A percentile compares a stretch with the other conserved stretches of the same genome.
Evolutionary conservation across 2,797 vertebrate species (phyloP).

Genomic region (Propithecus perrieri): DNA sequence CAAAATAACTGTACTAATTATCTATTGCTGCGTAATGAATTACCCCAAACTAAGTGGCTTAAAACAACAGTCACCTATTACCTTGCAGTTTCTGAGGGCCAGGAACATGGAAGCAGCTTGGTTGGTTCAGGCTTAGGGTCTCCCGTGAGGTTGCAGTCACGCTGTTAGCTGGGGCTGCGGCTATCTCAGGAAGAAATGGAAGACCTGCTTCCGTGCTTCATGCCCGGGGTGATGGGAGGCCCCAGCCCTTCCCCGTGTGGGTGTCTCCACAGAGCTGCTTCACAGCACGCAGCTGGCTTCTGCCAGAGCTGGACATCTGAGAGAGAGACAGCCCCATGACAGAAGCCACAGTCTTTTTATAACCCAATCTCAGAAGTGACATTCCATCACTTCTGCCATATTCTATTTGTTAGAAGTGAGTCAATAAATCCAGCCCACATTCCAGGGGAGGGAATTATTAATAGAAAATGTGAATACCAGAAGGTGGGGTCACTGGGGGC

Average conservation of each 20-base stretch:
- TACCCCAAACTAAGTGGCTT: neutral
- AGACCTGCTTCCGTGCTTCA: rapidly evolving
- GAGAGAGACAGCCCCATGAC: neutral
- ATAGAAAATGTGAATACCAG: neutral
- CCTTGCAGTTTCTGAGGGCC: neutral
- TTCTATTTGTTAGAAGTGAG: neutral
- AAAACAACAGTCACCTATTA: neutral
- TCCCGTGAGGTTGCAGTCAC: neutral
- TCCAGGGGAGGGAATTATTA: neutral
- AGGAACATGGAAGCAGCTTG: neutral
- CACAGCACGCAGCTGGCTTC: neutral
- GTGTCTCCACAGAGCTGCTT: neutral
- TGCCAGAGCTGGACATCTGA: neutral
- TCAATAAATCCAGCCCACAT: neutral
- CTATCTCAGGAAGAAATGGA: neutral
- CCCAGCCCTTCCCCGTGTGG: rapidly evolving
- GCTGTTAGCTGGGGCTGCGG: neutral
- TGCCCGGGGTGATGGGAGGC: rapidly evolving
- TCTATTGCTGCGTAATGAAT: neutral
- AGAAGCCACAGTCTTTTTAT: neutral
- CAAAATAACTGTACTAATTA: neutral
- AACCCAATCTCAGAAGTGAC: neutral
- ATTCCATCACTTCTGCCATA: neutral
- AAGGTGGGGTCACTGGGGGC: neutral
- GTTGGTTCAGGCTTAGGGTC: neutral